Evolutionary conservation across 1,140 invertebrate genomes (phyloP), one percentile per base, ranked within the genome.

Genomic region (Drosophila virilis): DNA sequence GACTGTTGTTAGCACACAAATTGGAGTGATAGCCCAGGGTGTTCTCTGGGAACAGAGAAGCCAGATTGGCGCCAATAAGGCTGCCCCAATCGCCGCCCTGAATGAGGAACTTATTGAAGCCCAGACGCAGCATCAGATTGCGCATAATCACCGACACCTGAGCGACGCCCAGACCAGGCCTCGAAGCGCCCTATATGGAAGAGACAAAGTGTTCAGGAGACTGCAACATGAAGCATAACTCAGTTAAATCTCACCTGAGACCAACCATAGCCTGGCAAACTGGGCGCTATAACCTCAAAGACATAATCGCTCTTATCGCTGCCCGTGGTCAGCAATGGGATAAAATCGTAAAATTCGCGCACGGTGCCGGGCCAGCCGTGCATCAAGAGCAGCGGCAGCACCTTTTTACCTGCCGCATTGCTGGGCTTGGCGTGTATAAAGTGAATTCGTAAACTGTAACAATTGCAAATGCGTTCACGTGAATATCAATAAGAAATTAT

Each of bases 341-440:
- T 95, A 1, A 97, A 93, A 80, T 97, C 96, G 74, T 96, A 96
- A 90, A 98, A 98, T 92, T 98, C 97, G 8, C 96, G 93, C 2
- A 98, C 93, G 0, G 96, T 97, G 32, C 98, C 97, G 2, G 98
- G 98, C 98, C 97, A 99, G 12, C 98, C 97, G 84, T 98, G 97
- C 5, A 97, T 78, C 1, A 98, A 22, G 0, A 98, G 80, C 17
- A 98, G 46, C 0, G 96, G 96, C 3, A 96, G 72, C 1, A 97
- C 93, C 93, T 92, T 94, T 73, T 92, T 93, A 6, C 85, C 91
- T 10, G 86, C 60, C 2, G 62, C 57, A 33, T 93, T 89, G 32
- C 67, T 70, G n/a, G 86, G 79, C 75, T 95, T 96, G 0, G 94
- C 94, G 69, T 95, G 95, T 15, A 96, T 93, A 76, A 94, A 97